Evolutionary conservation across 2,113 vertebrate genomes (phyloP), one percentile per base, ranked within the genome.

Genomic region (Austrofundulus limnaeus): DNA sequence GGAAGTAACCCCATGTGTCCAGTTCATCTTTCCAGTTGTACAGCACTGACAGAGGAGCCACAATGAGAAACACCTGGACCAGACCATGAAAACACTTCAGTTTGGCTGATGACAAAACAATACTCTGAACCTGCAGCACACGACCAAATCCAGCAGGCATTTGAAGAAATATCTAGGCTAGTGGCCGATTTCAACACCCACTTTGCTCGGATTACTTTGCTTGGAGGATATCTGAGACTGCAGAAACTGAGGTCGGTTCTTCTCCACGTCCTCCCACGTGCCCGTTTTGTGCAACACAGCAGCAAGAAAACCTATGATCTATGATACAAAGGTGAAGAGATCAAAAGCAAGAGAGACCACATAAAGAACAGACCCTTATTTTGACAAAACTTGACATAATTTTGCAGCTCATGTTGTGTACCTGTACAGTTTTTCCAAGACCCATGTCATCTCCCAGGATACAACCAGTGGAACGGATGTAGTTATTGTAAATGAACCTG

Each of bases 371-470:
- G 70, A 45, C 8, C 20, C 31, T 31, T n/a, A 62, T 17, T 50
- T 49, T 5, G 41, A 19, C 11, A 47, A 49, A 9, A 63, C 1
- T 49, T 20, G n/a, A 39, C 12, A 25, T 15, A 25, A 21, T 45
- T 49, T 63, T 20, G 43, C 23, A 34, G 17, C 4, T 20, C 4
- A 25, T 34, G 3, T 21, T 57, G 38, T 21, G 45, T 93, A 98
- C 97, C 95, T 99, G 96, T 66, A 99, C 84, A 60, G 97, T 99
- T 90, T 99, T 99, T 72, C 97, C 97, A 62, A 99, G 94, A 43
- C 97, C 97, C 97, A 99, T 99, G 75, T 98, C 97, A 74, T 99
- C 97, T 49, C 96, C 97, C 71, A 99, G 93, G 85, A 99, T 92
- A 82, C 96, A 99, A 0, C 97, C 97, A 61, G 80, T 92, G 75